Percentiles rank a stretch among this genome's conserved stretches.
phyloP scores from a whole-genome alignment of 2,797 vertebrate species.

The Oreortyx pictus region DNA sequence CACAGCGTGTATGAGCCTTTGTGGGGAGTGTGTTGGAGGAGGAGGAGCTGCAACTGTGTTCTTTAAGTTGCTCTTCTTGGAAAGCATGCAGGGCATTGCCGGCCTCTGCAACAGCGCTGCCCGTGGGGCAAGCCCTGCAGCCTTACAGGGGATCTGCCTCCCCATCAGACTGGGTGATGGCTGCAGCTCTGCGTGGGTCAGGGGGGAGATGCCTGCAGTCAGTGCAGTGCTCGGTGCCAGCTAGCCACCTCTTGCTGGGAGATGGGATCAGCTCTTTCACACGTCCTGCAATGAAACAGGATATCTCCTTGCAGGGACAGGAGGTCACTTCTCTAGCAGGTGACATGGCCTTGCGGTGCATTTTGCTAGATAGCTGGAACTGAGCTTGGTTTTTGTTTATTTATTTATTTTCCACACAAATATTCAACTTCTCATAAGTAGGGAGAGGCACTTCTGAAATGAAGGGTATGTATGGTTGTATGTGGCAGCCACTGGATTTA shows the following conservation, averaged over 20 bases:
- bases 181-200: rapidly evolving
- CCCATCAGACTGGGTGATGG: rapidly evolving
- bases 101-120: too few relatives aligned
- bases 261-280: neutral
- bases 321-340: constrained; percentile 7
- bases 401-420: neutral
- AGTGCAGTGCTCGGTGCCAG: neutral
- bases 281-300: neutral
- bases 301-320: neutral
- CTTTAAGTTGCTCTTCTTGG: neutral
- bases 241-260: neutral
- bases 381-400: neutral
- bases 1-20: rapidly evolving
- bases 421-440: neutral
- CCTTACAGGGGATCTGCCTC: neutral
- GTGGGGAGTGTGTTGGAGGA: neutral
- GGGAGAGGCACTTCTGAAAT: neutral
- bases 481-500: constrained; percentile 53
- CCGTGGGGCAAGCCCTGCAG: neutral
- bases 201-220: neutral
- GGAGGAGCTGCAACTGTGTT: neutral
- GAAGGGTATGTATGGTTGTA: neutral
- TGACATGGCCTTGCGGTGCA: neutral
- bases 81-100: neutral
- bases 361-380: neutral